Base-by-base conservation (phyloP, 2,113 vertebrate genomes). In the Protomyctophum bolini region DNA sequence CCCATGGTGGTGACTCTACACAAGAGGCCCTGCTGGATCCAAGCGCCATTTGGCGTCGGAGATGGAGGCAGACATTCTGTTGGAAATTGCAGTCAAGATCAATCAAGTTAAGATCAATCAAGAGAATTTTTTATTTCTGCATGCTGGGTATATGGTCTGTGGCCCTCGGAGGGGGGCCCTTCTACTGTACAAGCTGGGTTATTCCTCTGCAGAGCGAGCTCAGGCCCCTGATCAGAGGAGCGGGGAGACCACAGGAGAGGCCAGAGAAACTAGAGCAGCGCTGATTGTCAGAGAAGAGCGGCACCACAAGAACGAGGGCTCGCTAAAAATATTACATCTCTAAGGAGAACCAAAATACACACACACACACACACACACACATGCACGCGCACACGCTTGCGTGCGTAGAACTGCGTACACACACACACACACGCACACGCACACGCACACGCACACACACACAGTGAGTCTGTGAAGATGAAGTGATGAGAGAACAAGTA, bases 311-410 rank as follows among this genome's bases (percentile, higher is more conserved):
- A 92, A 91, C 81, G 83, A 84, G 90, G 92, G 83, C 88, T 87
- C 75, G 81, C 92, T 93, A 93, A 93, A 93, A 93, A 93, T 93
- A 93, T 82, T 77, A 64, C 2, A 88, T 93, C 92, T 93, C 92
- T 50, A 84, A 92, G 92, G 92, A 92, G 91, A 87, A 85, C 87
- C 84, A 78, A 90, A 92, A 91, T 91, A 92, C 88, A 91, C 84
- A 80, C 86, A 81, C 75, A 71, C 78, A 70, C 71, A 47, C 12
- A 75, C 63, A 73, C 73, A 72, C 73, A 66, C 65, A 47, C 77
- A 66, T n/a, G n/a, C n/a, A n/a, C n/a, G n/a, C 5, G 62, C 45
- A 72, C 15, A 66, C 70, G 56, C 51, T 29, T 50, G 47, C 56
- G 45, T n/a, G n/a, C n/a, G n/a, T n/a, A n/a, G n/a, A n/a, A n/a